Evolutionary conservation across 2,797 vertebrate species (phyloP), one percentile per base, ranked within the genome.

Genomic region (Scolopax bukidnonensis): DNA sequence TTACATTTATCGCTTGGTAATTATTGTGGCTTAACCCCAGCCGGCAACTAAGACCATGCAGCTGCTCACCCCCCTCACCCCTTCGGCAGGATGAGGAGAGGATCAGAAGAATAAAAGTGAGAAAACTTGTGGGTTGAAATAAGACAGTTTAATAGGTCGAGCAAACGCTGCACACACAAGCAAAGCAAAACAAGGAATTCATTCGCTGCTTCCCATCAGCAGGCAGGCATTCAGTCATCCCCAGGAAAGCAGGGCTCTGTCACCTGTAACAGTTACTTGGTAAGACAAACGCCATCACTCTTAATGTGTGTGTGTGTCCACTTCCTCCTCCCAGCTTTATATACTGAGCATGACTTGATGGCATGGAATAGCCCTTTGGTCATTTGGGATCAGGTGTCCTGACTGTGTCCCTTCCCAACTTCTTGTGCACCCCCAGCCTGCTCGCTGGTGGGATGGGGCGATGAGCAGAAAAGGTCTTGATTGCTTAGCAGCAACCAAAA

Each of bases 401-500:
- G 0, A 4, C 70, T 13, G 23, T 63, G 43, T 33, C 6, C 16
- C 16, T 27, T 56, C 27, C 41, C 47, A n/a, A 0, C 2, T 1
- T 16, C 23, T 64, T 24, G 11, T n/a, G 25, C 20, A 27, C 10
- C 20, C 9, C 32, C 21, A 54, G 16, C 23, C 30, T 8, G 3
- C 47, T 38, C 0, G 0, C 12, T 59, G 43, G 54, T 17, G 18
- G 50, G 48, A 12, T 2, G 5, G 28, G 0, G 2, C 6, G 38
- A 43, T 24, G 17, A 60, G 24, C 33, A 53, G 73, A n/a, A 25
- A 50, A 57, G n/a, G 24, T 30, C 20, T 33, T 33, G 28, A 21
- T 15, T 30, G 60, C 38, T 63, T 41, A 64, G 61, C 40, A 64
- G 11, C 61, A 64, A 23, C 13, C 27, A 63, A 41, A 63, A 30